Conservation (phyloP, 2,113 vertebrate genomes). For the Nipponia nippon region DNA sequence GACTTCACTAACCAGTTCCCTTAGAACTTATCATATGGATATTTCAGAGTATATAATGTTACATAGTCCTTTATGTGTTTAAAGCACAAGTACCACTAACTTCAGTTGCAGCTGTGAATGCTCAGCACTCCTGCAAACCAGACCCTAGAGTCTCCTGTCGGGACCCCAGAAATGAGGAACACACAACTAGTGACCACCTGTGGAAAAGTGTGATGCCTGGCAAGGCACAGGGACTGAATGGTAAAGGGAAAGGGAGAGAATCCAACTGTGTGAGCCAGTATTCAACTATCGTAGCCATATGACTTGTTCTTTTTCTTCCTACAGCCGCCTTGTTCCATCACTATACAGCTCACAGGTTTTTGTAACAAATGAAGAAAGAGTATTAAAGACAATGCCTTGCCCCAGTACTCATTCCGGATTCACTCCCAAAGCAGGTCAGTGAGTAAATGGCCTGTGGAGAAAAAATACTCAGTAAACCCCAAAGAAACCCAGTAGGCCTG, state of each 20-base stretch:
- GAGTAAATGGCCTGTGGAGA: background rate
- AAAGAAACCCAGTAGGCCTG: background rate
- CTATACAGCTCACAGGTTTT: background rate
- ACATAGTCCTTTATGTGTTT: slow-evolving; percentile 5
- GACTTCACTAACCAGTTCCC: slow-evolving; percentile 9
- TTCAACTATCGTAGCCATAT: accelerated
- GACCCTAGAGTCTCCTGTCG: background rate
- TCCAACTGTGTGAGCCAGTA: background rate
- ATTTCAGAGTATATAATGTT: slow-evolving; percentile 13
- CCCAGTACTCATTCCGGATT: background rate
- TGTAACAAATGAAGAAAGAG: background rate
- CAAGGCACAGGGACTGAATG: background rate
- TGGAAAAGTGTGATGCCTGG: slow-evolving; percentile 51
- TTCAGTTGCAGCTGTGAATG: slow-evolving; percentile 48
- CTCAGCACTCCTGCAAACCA: slow-evolving; percentile 29
- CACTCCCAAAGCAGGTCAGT: background rate
- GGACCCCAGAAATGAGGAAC: slow-evolving; percentile 36
- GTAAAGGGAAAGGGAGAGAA: background rate
- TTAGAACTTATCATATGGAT: background rate
- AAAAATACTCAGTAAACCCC: background rate
- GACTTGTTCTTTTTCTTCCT: background rate
- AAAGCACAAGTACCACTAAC: slow-evolving; percentile 18
- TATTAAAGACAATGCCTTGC: background rate
- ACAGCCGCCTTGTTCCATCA: background rate
- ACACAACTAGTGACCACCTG: slow-evolving; percentile 42